Conservation (phyloP, 2,888 invertebrate genomes). For the Drepanosiphum platanoidis region DNA sequence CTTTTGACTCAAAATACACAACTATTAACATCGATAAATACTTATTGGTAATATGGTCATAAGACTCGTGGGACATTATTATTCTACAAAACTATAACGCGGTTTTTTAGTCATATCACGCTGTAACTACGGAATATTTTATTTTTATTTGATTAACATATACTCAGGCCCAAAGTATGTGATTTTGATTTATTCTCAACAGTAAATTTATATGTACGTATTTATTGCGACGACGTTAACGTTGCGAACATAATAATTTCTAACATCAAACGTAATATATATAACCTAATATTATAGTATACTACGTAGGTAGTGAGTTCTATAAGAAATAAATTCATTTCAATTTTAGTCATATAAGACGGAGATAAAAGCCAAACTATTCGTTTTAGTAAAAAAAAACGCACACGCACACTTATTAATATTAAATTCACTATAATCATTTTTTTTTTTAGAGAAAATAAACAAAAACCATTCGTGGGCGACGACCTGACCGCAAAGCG, state of each 20-base stretch:
- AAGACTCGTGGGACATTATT: too few relatives aligned
- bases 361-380: background rate
- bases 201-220: background rate
- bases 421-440: background rate
- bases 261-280: background rate
- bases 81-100: too few relatives aligned
- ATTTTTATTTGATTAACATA: too few relatives aligned
- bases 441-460: background rate
- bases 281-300: background rate
- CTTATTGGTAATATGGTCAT: too few relatives aligned
- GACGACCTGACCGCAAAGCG: background rate
- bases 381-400: background rate
- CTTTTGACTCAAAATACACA: too few relatives aligned
- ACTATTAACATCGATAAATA: too few relatives aligned
- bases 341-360: background rate
- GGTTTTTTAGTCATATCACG: too few relatives aligned
- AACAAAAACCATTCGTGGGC: background rate
- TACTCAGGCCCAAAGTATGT: too few relatives aligned
- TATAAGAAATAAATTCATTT: too few relatives aligned
- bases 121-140: too few relatives aligned
- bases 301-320: background rate
- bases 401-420: background rate
- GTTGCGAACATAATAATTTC: background rate
- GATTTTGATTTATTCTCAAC: background rate
- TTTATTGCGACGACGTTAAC: background rate